phyloP scores from a whole-genome alignment of 1,140 invertebrate genomes.

The Aethina tumida region DNA sequence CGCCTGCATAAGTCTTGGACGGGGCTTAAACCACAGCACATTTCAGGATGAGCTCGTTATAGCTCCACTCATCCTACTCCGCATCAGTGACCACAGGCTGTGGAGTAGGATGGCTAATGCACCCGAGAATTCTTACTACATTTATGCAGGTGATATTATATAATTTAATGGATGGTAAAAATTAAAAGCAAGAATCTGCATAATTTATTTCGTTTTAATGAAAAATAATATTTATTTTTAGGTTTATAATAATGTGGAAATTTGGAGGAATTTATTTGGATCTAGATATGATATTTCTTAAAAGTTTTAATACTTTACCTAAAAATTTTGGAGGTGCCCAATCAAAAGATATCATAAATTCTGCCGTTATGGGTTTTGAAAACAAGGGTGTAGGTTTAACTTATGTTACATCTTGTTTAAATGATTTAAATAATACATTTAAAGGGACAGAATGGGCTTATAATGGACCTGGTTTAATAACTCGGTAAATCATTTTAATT shows the following conservation, averaged over 20 bases:
- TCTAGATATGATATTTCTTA: constrained; percentile 59
- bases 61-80: too few relatives aligned
- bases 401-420: constrained; percentile 46
- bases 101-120: too few relatives aligned
- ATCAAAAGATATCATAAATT: constrained; percentile 45
- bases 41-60: too few relatives aligned
- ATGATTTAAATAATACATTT: constrained; percentile 48
- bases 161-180: neutral
- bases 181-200: neutral
- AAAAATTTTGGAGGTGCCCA: constrained; percentile 56
- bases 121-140: too few relatives aligned
- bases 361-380: constrained; percentile 51
- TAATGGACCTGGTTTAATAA: constrained; percentile 63
- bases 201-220: constrained; percentile 1
- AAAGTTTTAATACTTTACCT: constrained; percentile 44
- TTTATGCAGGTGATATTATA: neutral
- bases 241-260: constrained; percentile 62
- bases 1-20: too few relatives aligned
- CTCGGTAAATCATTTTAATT: too few relatives aligned
- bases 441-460: constrained; percentile 53
- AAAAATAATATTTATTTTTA: constrained; percentile 9
- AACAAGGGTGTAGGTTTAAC: constrained; percentile 40
- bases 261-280: constrained; percentile 70
- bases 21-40: too few relatives aligned
- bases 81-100: too few relatives aligned